Conservation (phyloP, 2,797 vertebrate species). For the Halcyon chelicuti region DNA sequence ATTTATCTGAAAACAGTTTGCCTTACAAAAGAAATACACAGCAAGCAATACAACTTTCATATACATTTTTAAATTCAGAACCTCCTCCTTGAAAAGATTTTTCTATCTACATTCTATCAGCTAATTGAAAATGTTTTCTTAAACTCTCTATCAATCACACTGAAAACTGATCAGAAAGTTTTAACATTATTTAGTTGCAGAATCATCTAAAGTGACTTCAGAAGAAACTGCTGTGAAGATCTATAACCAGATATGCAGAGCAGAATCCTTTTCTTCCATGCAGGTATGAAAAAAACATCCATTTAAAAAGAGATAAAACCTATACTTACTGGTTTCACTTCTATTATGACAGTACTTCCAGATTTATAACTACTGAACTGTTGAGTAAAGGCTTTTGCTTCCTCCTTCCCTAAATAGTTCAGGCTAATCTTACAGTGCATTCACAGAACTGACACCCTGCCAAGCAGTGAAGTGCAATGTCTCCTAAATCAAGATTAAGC, state of each 20-base stretch:
- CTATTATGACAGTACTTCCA: not conserved
- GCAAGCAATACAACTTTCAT: not conserved
- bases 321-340: not conserved
- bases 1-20: not conserved
- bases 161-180: not conserved
- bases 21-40: not conserved
- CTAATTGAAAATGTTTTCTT: not conserved
- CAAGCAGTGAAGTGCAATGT: not conserved
- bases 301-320: not conserved
- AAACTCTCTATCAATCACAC: not conserved
- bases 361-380: conserved; percentile 2
- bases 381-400: not conserved
- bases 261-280: not conserved
- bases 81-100: not conserved
- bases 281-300: not conserved
- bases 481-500: conserved; percentile 30
- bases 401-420: not conserved
- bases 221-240: not conserved
- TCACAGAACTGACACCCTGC: not conserved
- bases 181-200: not conserved
- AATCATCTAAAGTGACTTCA: not conserved
- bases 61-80: not conserved
- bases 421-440: not conserved
- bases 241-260: not conserved
- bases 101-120: not conserved